A percentile compares a stretch with the other conserved stretches of the same genome.
phyloP scores from a whole-genome alignment of 1,140 invertebrate species.

The Diabrotica undecimpunctata region DNA sequence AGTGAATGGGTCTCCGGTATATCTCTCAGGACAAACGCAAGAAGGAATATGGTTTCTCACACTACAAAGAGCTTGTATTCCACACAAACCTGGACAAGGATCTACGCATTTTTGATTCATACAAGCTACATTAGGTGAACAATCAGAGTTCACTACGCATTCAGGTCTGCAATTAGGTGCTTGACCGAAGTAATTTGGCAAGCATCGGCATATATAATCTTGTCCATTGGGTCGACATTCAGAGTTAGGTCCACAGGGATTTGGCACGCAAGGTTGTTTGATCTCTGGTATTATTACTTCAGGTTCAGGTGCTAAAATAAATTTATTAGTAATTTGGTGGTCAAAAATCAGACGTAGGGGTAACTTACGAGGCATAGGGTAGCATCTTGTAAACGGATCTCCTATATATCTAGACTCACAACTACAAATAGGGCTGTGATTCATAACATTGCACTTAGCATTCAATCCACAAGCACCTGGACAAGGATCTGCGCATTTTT shows the following conservation, averaged over 20 bases:
- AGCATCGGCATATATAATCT: constrained; percentile 59
- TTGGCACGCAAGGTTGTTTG: constrained; percentile 55
- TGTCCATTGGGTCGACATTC: constrained; percentile 56
- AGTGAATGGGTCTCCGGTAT: constrained; percentile 69
- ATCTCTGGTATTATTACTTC: constrained; percentile 30
- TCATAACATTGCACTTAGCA: constrained; percentile 64
- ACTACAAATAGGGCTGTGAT: constrained; percentile 61
- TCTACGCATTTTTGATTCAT: constrained; percentile 64
- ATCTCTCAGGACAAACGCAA: constrained; percentile 65
- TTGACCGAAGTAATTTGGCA: constrained; percentile 44
- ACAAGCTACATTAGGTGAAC: constrained; percentile 63
- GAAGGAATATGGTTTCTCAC: constrained; percentile 67
- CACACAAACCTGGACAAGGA: constrained; percentile 71
- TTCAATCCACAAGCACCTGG: constrained; percentile 59
- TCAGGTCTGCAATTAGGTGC: constrained; percentile 55
- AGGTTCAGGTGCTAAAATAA: constrained; percentile 36
- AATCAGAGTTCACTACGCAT: constrained; percentile 67
- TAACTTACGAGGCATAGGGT: constrained; percentile 50
- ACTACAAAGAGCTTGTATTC: constrained; percentile 61
- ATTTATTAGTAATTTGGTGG: neutral
- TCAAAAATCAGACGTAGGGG: neutral
- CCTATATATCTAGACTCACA: constrained; percentile 56
- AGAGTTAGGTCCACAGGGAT: constrained; percentile 63
- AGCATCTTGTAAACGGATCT: constrained; percentile 58
- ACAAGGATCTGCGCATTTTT: constrained; percentile 76